phyloP scores from a whole-genome alignment of 2,888 invertebrate genomes.

The Geotrupes spiniger region DNA sequence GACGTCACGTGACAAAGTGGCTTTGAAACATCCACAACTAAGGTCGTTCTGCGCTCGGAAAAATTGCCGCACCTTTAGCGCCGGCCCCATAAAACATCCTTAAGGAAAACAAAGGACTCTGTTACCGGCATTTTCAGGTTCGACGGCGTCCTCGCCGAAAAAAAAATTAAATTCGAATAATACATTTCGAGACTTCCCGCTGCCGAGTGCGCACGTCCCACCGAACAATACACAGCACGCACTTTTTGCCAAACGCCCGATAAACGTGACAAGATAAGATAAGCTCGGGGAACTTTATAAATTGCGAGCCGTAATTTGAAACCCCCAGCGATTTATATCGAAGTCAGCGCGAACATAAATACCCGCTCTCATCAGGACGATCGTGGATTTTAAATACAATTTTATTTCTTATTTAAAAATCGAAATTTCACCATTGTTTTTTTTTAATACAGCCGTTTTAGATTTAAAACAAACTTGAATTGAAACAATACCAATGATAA shows the following conservation, averaged over 20 bases:
- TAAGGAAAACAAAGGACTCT: not conserved
- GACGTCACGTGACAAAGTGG: slow-evolving; percentile 26
- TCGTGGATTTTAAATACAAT: not conserved
- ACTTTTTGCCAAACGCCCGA: not conserved
- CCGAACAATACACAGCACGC: not conserved
- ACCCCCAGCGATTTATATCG: not conserved
- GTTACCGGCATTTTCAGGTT: too few species aligned
- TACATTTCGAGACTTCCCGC: not conserved
- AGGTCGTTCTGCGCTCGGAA: slow-evolving; percentile 16
- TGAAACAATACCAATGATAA: too few species aligned
- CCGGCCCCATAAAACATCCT: not conserved
- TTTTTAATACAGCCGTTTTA: too few species aligned
- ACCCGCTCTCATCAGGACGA: not conserved
- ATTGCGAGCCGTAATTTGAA: not conserved
- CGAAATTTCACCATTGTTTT: too few species aligned
- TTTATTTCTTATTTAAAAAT: too few species aligned
- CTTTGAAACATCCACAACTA: slow-evolving; percentile 26
- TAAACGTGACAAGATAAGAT: not conserved
- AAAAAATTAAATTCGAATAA: slow-evolving; percentile 1
- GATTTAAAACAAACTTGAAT: too few species aligned
- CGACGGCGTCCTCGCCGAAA: too few species aligned
- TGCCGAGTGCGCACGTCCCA: not conserved
- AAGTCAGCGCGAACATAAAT: not conserved
- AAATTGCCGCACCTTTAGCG: slow-evolving; percentile 1
- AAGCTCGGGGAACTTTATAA: not conserved